These are phyloP conservation scores for Chaitophorus viminalis DNA, from an alignment of 2,888 invertebrate genomes.

Conservation along the genomic window DNA sequence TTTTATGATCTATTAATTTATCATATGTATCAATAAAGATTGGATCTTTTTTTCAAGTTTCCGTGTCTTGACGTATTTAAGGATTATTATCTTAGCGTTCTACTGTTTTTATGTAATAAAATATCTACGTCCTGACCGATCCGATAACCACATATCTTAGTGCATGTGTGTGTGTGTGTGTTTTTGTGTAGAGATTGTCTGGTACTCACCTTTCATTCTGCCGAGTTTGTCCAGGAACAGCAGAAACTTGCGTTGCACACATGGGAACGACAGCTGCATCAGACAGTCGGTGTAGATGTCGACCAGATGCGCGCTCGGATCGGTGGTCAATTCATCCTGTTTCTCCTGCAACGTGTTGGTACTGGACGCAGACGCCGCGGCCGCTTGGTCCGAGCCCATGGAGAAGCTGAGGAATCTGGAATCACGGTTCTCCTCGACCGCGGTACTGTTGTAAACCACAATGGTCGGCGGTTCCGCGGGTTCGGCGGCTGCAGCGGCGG, in stretches of 20 bases:
- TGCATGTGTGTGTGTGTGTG: too few relatives aligned
- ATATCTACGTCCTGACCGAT: too few relatives aligned
- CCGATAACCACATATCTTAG: too few relatives aligned
- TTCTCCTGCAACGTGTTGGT: conserved; percentile 62
- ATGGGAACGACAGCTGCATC: conserved; percentile 71
- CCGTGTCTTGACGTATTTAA: too few relatives aligned
- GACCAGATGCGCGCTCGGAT: conserved; percentile 68
- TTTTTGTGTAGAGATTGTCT: too few relatives aligned
- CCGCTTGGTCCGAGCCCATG: conserved; percentile 29
- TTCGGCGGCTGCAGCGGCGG: neutral
- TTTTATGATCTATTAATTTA: too few relatives aligned
- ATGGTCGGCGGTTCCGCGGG: conserved; percentile 9
- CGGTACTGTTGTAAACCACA: conserved; percentile 44
- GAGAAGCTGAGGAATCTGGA: conserved; percentile 47
- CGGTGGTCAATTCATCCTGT: conserved; percentile 65
- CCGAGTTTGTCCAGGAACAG: conserved; percentile 72
- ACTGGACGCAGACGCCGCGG: conserved; percentile 1
- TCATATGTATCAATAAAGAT: too few relatives aligned
- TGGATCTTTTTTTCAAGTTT: too few relatives aligned
- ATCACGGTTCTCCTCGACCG: neutral
- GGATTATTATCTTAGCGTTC: too few relatives aligned
- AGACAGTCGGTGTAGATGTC: conserved; percentile 72
- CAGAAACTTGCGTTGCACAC: conserved; percentile 72
- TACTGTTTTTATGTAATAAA: too few relatives aligned
- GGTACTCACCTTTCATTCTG: conserved; percentile 68